Base-by-base conservation (phyloP, 2,113 vertebrate species). In the Dromas ardeola region DNA sequence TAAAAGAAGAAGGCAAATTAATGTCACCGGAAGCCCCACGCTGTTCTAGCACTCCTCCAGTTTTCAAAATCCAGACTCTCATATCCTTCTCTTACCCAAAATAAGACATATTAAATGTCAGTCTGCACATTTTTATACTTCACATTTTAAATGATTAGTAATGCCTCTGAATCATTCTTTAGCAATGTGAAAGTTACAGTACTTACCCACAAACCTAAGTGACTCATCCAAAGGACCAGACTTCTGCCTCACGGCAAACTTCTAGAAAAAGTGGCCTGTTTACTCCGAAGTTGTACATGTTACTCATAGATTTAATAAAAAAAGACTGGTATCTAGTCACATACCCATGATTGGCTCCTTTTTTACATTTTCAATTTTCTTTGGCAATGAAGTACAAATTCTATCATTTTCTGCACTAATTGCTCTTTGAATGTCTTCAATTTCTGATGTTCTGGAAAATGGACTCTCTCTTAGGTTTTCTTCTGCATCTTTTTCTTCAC, bases 361-460 rank as follows among this genome's bases (percentile, higher is more conserved):
- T 16, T 97, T 94, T 23, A 50, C 53, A 30, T 94, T 97, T 85
- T 83, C 87, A 40, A 50, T 77, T 4, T 73, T 95, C 86, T 87
- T 97, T 92, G 97, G 95, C 71, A 96, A 96, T 29, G 96, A 78
- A 56, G 96, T 87, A 78, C 94, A 97, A 26, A 99, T 97, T 95
- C 98, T 97, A 63, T 99, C 97, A 34, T 99, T 99, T 97, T 99
- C 99, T 59, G 99, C 98, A 74, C 96, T 96, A 95, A 99, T 99
- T 49, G 99, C 99, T 97, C 98, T 98, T 91, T 98, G 99, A 95
- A 99, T 98, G 45, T 98, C 99, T 92, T 99, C 98, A 12, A 99
- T 98, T 94, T 99, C 99, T 76, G 98, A 97, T 69, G 92, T 98
- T 87, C 91, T 98, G 52, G 96, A 91, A 16, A 79, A 84, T 29